Evolutionary conservation across 2,113 vertebrate species (phyloP).

Genomic region (Corythaixoides concolor): DNA sequence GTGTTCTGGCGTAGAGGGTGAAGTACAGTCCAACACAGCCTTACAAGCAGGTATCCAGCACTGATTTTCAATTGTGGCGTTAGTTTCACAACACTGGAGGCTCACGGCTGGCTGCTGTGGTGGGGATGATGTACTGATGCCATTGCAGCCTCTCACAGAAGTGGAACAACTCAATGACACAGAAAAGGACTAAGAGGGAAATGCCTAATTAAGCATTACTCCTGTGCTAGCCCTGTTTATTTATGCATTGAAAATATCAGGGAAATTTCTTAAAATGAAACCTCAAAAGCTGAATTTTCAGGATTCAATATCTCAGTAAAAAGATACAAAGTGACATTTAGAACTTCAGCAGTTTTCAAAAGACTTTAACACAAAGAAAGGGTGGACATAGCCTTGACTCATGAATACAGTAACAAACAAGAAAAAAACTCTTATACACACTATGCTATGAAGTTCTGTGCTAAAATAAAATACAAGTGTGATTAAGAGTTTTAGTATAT

Average conservation of each 20-base stretch:
- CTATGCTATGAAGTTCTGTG: neutral
- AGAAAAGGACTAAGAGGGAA: neutral
- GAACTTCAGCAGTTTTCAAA: neutral
- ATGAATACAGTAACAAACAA: neutral
- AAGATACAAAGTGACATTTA: neutral
- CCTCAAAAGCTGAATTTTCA: neutral
- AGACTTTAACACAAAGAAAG: neutral
- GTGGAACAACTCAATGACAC: neutral
- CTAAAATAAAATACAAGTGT: neutral
- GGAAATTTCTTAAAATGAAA: neutral
- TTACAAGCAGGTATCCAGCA: neutral
- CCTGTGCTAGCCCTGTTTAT: neutral
- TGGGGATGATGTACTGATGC: neutral
- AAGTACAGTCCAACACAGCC: neutral
- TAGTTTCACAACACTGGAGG: neutral
- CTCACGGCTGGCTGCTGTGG: neutral
- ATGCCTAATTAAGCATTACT: neutral
- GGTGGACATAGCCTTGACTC: neutral
- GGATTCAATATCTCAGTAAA: neutral
- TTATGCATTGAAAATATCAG: neutral
- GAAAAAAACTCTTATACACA: neutral
- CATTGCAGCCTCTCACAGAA: neutral
- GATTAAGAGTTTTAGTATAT: neutral
- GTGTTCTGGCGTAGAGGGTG: neutral
- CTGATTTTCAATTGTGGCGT: neutral